Evolutionary conservation across 2,797 vertebrate species (phyloP), one percentile per base, ranked within the genome.

Genomic region (Danionella dracula): DNA sequence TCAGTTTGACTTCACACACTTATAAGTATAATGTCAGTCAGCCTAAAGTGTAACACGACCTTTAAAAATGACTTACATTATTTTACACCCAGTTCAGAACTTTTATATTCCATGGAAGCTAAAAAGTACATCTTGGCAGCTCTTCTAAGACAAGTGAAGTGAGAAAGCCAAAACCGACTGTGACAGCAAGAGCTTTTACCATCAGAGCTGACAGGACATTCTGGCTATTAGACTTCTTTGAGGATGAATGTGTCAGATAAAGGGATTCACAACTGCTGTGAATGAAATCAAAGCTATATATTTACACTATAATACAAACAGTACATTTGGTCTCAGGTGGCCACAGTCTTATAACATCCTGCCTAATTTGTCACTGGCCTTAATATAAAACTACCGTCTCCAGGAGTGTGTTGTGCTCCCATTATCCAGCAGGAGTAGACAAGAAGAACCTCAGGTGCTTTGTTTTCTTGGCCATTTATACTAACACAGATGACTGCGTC

Each of bases 371-470:
- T 58, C 35, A 58, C 42, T 50, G 54, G 44, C 44, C 53, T 69
- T 57, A 46, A 54, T 58, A 32, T 4, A 32, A 57, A 44, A 58
- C 15, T 38, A 13, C n/a, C 65, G 57, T 63, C 44, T 68, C 64
- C 46, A 37, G 21, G 31, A 40, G 48, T 34, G 41, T 31, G 40
- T 32, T 66, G 17, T 21, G 45, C 55, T 57, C 32, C 34, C 60
- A 46, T 69, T 44, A 58, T 42, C 46, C 66, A 70, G 35, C 35
- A 68, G 49, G 10, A 32, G 46, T 58, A 57, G 76, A 81, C 79
- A 76, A 38, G 86, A 87, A 87, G 82, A 84, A 85, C 76, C 89
- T 88, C 87, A 89, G 88, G 88, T 89, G 89, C 81, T 87, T 82
- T 83, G 76, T 61, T 71, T 69, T 73, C 65, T 66, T 79, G 78